Evolutionary conservation across 2,888 invertebrate genomes (phyloP).

Genomic region (Protodeltote pygarga): DNA sequence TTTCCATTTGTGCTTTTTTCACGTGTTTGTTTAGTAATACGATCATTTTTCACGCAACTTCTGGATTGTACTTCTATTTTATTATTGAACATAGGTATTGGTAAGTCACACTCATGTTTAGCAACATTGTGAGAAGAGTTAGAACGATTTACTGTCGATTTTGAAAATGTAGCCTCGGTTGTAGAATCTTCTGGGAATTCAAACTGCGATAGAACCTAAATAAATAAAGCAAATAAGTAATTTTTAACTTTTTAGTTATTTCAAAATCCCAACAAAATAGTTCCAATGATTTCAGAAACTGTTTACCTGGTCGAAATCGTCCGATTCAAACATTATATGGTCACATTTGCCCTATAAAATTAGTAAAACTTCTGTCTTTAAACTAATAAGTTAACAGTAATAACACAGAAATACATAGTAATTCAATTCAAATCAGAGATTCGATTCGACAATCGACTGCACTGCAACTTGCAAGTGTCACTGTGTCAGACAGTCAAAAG

Average conservation of each 20-base stretch:
- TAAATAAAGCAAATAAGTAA: neutral
- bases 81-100: neutral
- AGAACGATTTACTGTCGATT: too few species aligned
- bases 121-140: too few species aligned
- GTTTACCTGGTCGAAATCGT: slow-evolving; percentile 81
- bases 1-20: slow-evolving; percentile 7
- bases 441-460: too few species aligned
- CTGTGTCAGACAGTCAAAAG: too few species aligned
- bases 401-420: too few species aligned
- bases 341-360: too few species aligned
- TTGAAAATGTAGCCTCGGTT: too few species aligned
- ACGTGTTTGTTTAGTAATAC: neutral
- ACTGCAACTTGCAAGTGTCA: too few species aligned
- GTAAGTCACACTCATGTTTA: slow-evolving; percentile 8
- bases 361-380: too few species aligned
- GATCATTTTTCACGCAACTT: slow-evolving; percentile 1
- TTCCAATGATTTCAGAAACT: too few species aligned
- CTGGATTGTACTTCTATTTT: neutral
- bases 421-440: too few species aligned
- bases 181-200: slow-evolving; percentile 65
- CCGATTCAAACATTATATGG: slow-evolving; percentile 79
- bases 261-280: neutral
- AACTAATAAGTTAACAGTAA: too few species aligned
- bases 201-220: slow-evolving; percentile 75
- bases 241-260: neutral